A percentile compares a stretch with the other conserved stretches of the same genome.
phyloP scores from a whole-genome alignment of 1,140 invertebrate species.

The Drosophila auraria region DNA sequence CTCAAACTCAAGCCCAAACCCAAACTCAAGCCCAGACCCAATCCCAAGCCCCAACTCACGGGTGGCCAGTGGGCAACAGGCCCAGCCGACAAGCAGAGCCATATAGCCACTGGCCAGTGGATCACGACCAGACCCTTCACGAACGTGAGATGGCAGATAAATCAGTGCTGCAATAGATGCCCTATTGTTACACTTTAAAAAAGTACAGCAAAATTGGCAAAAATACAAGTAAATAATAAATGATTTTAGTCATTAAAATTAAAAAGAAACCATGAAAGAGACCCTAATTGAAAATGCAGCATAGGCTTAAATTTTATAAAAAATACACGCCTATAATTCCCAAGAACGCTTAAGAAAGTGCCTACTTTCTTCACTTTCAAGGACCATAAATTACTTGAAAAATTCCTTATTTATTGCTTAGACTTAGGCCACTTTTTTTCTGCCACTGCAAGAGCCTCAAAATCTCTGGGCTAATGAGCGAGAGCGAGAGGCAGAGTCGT shows the following conservation, averaged over 20 bases:
- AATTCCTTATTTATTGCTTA: no score
- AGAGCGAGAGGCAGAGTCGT: conserved; percentile 11
- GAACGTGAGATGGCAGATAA: conserved; percentile 77
- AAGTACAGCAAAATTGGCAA: background rate
- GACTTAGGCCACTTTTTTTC: background rate
- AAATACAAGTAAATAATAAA: no score
- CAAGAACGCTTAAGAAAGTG: background rate
- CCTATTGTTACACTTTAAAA: conserved; percentile 43
- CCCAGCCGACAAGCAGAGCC: conserved; percentile 21
- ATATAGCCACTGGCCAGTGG: conserved; percentile 27
- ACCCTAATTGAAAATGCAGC: no score
- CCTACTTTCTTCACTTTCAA: no score
- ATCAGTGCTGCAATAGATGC: conserved; percentile 71
- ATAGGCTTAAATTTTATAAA: no score
- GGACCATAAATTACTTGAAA: no score
- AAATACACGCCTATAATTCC: background rate
- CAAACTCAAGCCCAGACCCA: background rate
- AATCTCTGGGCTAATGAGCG: conserved; percentile 73
- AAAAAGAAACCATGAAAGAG: no score
- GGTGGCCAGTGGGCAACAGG: conserved; percentile 32
- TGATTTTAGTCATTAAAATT: no score
- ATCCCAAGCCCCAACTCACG: conserved; percentile 6
- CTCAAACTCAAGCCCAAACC: conserved; percentile 6
- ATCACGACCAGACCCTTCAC: conserved; percentile 54
- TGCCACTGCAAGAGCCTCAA: conserved; percentile 24